Evolutionary conservation across 2,888 invertebrate species (phyloP).

Genomic region (Caenorhabditis sp.): DNA sequence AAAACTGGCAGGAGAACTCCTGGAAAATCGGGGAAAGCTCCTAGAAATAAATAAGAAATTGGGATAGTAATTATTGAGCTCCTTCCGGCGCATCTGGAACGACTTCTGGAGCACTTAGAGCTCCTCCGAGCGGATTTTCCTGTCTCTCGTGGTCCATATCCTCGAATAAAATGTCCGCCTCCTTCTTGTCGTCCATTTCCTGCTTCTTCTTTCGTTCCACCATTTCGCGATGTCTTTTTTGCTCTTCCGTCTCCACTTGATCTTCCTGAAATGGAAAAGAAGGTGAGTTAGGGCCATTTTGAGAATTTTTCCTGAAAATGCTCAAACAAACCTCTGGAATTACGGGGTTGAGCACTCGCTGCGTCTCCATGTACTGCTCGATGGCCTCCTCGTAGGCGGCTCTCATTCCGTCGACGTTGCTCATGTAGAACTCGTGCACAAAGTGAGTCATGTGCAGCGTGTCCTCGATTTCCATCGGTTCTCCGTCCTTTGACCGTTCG

Average conservation of each 20-base stretch:
- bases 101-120: too few relatives aligned
- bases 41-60: not conserved
- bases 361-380: constrained; percentile 51
- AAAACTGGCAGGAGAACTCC: not conserved
- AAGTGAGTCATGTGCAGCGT: constrained; percentile 96
- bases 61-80: too few relatives aligned
- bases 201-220: constrained; percentile 48
- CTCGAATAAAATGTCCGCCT: constrained; percentile 73
- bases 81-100: too few relatives aligned
- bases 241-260: constrained; percentile 56
- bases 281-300: too few relatives aligned
- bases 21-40: not conserved
- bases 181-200: constrained; percentile 57
- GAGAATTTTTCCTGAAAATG: too few relatives aligned
- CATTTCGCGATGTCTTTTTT: constrained; percentile 41
- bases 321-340: too few relatives aligned
- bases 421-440: constrained; percentile 92
- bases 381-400: constrained; percentile 64
- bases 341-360: constrained; percentile 33
- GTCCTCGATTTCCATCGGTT: constrained; percentile 85
- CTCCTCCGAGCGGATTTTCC: constrained; percentile 52
- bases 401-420: constrained; percentile 80
- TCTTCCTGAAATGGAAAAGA: too few relatives aligned
- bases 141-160: constrained; percentile 76
- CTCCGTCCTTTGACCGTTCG: constrained; percentile 69